Conservation (phyloP, 1,140 invertebrate species). For the Drosophila mayri region DNA sequence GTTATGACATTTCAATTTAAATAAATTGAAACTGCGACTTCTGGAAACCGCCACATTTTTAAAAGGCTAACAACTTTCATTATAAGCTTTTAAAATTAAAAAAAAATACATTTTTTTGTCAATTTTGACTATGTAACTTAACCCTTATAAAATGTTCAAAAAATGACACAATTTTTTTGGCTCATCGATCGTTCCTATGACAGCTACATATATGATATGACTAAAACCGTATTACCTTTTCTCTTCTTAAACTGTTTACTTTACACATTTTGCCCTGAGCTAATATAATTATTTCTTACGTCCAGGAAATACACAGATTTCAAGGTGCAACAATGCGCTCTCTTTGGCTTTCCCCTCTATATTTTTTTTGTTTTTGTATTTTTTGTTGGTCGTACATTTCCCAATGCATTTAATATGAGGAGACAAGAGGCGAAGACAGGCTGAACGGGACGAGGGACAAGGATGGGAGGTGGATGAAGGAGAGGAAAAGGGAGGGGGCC, state of each 20-base stretch:
- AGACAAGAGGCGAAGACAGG: slow-evolving; percentile 76
- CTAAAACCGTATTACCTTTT: not conserved
- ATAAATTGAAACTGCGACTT: no score
- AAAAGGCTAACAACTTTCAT: no score
- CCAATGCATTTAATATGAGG: slow-evolving; percentile 82
- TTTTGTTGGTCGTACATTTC: slow-evolving; percentile 33
- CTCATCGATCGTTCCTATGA: no score
- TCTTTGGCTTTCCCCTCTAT: slow-evolving; percentile 7
- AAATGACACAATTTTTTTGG: no score
- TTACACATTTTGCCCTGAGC: slow-evolving; percentile 2
- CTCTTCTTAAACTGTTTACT: not conserved
- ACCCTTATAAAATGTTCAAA: no score
- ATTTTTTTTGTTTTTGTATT: slow-evolving; percentile 13
- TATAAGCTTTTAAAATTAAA: no score
- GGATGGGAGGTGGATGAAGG: not conserved
- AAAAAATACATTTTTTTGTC: no score
- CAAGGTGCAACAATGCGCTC: slow-evolving; percentile 29
- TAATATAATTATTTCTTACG: slow-evolving; percentile 31
- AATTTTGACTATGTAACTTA: no score
- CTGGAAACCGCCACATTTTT: no score
- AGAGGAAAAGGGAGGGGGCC: slow-evolving; percentile 11
- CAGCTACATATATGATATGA: no score
- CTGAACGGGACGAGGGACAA: slow-evolving; percentile 13
- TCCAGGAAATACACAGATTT: slow-evolving; percentile 19
- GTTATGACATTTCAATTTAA: no score